phyloP scores from a whole-genome alignment of 2,113 vertebrate genomes.

The Psephotus haematonotus region DNA sequence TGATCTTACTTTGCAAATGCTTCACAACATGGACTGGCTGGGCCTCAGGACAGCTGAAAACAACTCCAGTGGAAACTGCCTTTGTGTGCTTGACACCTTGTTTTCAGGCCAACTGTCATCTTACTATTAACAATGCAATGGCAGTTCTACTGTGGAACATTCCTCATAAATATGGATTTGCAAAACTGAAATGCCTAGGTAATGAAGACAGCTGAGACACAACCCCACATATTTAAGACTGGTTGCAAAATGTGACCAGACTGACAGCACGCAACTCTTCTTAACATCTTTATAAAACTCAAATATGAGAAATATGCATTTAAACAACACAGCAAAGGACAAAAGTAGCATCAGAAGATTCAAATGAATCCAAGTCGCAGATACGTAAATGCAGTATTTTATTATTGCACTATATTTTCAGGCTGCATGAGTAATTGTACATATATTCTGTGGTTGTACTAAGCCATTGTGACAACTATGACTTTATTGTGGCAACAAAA shows the following conservation, averaged over 20 bases:
- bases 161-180: constrained; percentile 43
- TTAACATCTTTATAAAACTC: neutral
- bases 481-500: constrained; percentile 64
- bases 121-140: constrained; percentile 10
- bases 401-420: constrained; percentile 34
- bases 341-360: neutral
- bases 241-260: neutral
- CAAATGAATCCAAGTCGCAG: neutral
- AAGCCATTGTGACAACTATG: constrained; percentile 50
- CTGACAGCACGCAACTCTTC: neutral
- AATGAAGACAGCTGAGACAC: neutral
- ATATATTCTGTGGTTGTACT: neutral
- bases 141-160: constrained; percentile 4
- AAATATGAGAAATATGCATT: neutral
- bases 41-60: neutral
- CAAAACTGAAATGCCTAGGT: neutral
- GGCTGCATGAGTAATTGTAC: neutral
- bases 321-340: neutral
- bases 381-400: neutral
- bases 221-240: neutral
- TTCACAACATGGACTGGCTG: neutral
- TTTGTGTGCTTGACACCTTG: neutral
- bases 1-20: neutral
- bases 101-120: constrained; percentile 8
- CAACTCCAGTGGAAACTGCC: neutral